phyloP scores from a whole-genome alignment of 35 echinoderm and acorn worm genomes.

The Anneissia japonica region DNA sequence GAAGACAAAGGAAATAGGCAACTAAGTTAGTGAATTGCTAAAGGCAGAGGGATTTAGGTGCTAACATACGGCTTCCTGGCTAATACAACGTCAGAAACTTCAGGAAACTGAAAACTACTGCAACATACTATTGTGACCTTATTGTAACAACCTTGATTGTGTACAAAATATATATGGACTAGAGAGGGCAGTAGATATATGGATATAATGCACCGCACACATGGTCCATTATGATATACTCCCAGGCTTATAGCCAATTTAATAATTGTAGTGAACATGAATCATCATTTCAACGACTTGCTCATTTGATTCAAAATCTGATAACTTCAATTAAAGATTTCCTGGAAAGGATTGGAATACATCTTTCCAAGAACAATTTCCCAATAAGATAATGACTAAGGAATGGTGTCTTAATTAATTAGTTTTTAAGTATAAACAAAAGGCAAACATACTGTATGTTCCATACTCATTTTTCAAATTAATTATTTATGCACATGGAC shows the following conservation, averaged over 20 bases:
- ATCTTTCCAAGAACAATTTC: neutral
- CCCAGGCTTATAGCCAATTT: neutral
- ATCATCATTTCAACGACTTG: neutral
- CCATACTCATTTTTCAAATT: too few species aligned
- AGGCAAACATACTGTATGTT: too few species aligned
- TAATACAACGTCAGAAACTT: neutral
- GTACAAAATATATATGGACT: too few species aligned
- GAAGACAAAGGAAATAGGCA: neutral
- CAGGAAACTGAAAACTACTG: neutral
- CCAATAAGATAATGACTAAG: neutral
- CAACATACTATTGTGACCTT: neutral
- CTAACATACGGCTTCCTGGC: neutral
- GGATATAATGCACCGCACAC: neutral
- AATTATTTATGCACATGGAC: too few species aligned
- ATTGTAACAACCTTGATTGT: neutral
- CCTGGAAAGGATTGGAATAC: neutral
- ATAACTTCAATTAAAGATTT: constrained; percentile 2
- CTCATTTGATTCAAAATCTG: neutral
- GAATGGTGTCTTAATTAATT: neutral
- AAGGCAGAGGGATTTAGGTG: neutral
- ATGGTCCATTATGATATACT: too few species aligned
- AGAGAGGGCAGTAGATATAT: neutral
- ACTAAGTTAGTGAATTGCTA: neutral
- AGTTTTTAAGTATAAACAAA: too few species aligned
- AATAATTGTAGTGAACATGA: neutral